phyloP scores from a whole-genome alignment of 2,113 vertebrate genomes.

The Psittacus erithacus region DNA sequence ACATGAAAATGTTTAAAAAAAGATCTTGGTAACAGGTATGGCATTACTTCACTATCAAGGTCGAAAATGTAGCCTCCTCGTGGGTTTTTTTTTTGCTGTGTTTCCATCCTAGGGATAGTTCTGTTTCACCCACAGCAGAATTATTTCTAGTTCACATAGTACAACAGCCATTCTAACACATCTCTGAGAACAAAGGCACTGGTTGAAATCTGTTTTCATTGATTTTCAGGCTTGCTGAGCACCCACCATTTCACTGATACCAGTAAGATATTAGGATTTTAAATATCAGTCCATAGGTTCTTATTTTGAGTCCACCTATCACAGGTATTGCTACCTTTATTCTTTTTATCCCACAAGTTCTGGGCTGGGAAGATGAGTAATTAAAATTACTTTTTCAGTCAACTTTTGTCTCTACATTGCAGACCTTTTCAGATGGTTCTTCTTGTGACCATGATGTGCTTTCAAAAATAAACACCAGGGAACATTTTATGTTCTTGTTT shows the following conservation, averaged over 20 bases:
- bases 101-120: neutral
- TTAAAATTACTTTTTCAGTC: neutral
- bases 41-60: neutral
- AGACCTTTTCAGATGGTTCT: neutral
- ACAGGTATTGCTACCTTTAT: neutral
- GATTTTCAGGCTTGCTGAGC: neutral
- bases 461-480: neutral
- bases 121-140: neutral
- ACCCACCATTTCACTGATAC: neutral
- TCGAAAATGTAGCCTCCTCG: neutral
- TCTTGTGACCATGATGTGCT: neutral
- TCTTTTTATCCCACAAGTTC: neutral
- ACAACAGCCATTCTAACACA: neutral
- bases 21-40: neutral
- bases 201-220: neutral
- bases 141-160: neutral
- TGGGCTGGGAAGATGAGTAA: neutral
- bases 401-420: neutral
- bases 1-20: neutral
- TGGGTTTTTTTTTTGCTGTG: neutral
- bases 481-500: neutral
- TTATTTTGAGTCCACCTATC: neutral
- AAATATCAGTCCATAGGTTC: neutral
- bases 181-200: neutral
- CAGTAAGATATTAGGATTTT: neutral